Evolutionary conservation across 1,140 invertebrate genomes (phyloP), one percentile per base, ranked within the genome.

Genomic region (Ceratina calcarata): DNA sequence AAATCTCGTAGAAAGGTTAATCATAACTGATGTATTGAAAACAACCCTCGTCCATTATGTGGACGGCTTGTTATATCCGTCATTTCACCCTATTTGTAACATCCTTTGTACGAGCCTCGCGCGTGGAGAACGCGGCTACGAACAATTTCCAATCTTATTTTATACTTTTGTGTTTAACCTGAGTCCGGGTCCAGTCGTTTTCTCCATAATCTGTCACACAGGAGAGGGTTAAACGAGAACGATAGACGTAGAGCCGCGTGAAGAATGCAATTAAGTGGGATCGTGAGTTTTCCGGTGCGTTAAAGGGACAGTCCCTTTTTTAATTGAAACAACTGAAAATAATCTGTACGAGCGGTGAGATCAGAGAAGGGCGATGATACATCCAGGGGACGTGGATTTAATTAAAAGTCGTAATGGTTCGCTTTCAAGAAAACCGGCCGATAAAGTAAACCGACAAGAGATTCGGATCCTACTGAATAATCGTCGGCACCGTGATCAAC

Each of bases 41-140:
- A 82, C 86, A 88, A 83, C 84, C 80, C 82, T 80, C 64, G 84
- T 78, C 67, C 73, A 58, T 73, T 88, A 88, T 88, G 86, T 88
- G 77, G 84, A 84, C 86, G 78, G 79, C 82, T 87, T 82, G 88
- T 88, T 86, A 81, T 86, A 88, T 88, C 82, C 84, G 88, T 88
- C 87, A 88, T 87, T 82, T 67, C 32, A 71, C 70, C 80, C 87
- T 86, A 86, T 86, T 88, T 88, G 84, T 80, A 82, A 69, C 53
- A 66, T 55, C 55, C 24, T 68, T 71, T 61, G 57, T 45, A n/a
- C 32, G 37, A 37, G 61, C 37, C 67, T 64, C 55, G 62, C 49
- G 55, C 69, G 51, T 53, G 37, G 55, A 68, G 51, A 81, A 69
- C 61, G 61, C 61, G 18, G 60, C 77, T 73, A 32, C 72, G 58